phyloP scores from a whole-genome alignment of 1,140 invertebrate species.

The Drosophila repleta region DNA sequence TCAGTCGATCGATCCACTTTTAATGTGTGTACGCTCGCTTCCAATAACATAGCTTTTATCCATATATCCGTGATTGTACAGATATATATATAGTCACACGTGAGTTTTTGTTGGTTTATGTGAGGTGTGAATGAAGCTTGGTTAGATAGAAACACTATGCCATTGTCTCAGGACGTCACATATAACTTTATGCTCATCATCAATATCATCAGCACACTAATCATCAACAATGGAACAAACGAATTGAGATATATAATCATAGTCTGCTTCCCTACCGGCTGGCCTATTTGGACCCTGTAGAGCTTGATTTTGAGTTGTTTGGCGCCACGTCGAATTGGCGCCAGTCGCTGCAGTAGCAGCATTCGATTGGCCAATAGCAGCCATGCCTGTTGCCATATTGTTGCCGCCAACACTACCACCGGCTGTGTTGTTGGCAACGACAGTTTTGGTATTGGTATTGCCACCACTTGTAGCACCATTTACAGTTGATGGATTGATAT shows the following conservation, averaged over 20 bases:
- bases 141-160: constrained; percentile 49
- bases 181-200: constrained; percentile 1
- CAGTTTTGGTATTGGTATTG: constrained; percentile 30
- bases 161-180: constrained; percentile 17
- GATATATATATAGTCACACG: constrained; percentile 4
- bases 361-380: constrained; percentile 28
- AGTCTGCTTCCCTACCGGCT: constrained; percentile 76
- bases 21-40: constrained; percentile 31
- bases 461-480: constrained; percentile 41
- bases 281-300: constrained; percentile 71
- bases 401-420: constrained; percentile 9
- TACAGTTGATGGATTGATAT: constrained; percentile 25
- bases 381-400: constrained; percentile 39
- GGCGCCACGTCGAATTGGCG: constrained; percentile 73
- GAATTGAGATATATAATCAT: constrained; percentile 82
- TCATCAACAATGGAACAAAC: constrained; percentile 84
- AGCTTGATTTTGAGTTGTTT: constrained; percentile 65
- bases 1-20: constrained; percentile 78
- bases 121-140: constrained; percentile 34
- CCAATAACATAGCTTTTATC: constrained; percentile 61
- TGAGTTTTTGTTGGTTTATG: constrained; percentile 25
- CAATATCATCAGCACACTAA: constrained; percentile 48
- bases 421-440: constrained; percentile 7
- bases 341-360: constrained; percentile 36
- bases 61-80: constrained; percentile 36